Evolutionary conservation across 2,888 invertebrate species (phyloP), one percentile per base, ranked within the genome.

Genomic region (Nemotelus nigrinus): DNA sequence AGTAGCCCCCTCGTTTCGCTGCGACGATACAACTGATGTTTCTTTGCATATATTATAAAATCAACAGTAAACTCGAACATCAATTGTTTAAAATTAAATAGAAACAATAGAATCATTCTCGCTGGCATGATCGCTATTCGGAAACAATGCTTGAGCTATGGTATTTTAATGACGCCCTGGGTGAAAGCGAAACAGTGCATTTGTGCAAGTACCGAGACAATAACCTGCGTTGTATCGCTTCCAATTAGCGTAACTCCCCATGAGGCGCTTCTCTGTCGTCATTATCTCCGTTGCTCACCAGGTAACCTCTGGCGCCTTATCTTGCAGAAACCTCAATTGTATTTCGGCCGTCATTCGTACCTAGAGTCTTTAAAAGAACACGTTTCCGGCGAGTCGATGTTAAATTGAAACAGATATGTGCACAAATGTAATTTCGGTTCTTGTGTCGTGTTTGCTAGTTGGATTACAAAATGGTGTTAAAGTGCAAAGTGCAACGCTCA

Each of bases 261-360:
- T 67, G 50, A 7, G n/a, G 44, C 41, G 8, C 4, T 43, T 63
- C 43, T 63, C 43, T 63, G 63, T 41, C 63, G 39, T 63, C 43
- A 43, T 63, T 25, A 8, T 39, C 43, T 5, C 39, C 63, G 43
- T 63, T 63, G 41, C 7, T 43, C 43, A 8, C n/a, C 63, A 4
- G 67, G 43, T 43, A 55, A 50, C 70, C 55, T 70, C 55, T 43
- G 43, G 53, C 43, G 70, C 70, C 6, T 70, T 70, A 70, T 70
- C 70, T 50, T 50, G 43, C 53, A 41, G 43, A 55, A 47, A 39
- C 10, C 55, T 7, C 45, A 53, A 47, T 70, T 55, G 8, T 43
- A 43, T 70, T 50, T 70, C 3, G 4, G 6, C 43, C 4, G 3
- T 7, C 39, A 44, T n/a, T 50, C 68, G 39, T 39, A 41, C 55